These are phyloP conservation scores for Dasysyrphus tricinctus DNA, from an alignment of 2,888 invertebrate species.

Conservation along the genomic window DNA sequence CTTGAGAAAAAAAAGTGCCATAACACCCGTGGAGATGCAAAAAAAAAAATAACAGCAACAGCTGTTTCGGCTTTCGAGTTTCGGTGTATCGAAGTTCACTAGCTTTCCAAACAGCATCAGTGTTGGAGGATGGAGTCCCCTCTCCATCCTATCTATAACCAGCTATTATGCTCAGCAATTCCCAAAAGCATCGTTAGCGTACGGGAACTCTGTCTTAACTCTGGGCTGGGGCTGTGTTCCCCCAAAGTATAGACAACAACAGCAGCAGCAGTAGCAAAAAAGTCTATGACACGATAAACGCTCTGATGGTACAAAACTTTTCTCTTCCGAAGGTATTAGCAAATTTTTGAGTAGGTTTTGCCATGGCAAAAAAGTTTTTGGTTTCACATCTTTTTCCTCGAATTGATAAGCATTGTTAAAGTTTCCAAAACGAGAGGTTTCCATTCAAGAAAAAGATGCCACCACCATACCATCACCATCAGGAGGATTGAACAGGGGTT, in stretches of 20 bases:
- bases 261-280: background rate
- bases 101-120: background rate
- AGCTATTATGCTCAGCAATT: constrained; percentile 48
- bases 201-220: constrained; percentile 39
- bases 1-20: constrained; percentile 16
- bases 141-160: background rate
- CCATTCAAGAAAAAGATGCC: constrained; percentile 46
- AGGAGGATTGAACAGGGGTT: background rate
- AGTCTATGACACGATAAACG: constrained; percentile 69
- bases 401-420: constrained; percentile 73
- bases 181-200: constrained; percentile 66
- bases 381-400: constrained; percentile 68
- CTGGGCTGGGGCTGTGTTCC: background rate
- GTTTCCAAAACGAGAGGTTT: constrained; percentile 51
- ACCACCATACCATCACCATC: background rate
- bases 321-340: constrained; percentile 65
- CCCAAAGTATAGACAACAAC: constrained; percentile 22
- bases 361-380: constrained; percentile 66
- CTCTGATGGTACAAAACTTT: constrained; percentile 58
- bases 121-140: background rate
- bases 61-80: constrained; percentile 59
- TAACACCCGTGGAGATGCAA: constrained; percentile 31
- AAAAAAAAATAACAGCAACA: constrained; percentile 54
- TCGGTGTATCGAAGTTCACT: constrained; percentile 52
- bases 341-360: constrained; percentile 69